A percentile compares a stretch with the other conserved stretches of the same genome.
Evolutionary conservation across 2,113 vertebrate species (phyloP).

Genomic region (Apteryx mantelli): DNA sequence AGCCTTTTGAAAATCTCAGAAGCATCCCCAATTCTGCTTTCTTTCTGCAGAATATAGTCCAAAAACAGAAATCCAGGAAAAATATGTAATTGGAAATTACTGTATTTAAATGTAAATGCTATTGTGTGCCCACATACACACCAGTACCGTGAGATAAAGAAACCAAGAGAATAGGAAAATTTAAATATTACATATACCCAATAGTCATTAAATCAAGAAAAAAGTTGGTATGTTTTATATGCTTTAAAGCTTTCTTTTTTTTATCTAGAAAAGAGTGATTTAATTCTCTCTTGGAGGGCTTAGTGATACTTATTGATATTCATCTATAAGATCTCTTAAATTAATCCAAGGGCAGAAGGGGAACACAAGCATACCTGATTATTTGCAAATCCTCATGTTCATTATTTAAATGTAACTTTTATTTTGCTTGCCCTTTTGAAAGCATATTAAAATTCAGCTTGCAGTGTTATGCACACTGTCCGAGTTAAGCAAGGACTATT

Average conservation of each 20-base stretch:
- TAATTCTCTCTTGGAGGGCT: fast-evolving
- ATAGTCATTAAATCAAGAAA: not conserved
- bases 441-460: not conserved
- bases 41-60: not conserved
- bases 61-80: not conserved
- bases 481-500: not conserved
- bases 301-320: not conserved
- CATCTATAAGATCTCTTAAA: not conserved
- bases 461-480: not conserved
- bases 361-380: not conserved
- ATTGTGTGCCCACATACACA: not conserved
- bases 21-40: not conserved
- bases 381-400: not conserved
- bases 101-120: not conserved
- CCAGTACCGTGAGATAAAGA: not conserved
- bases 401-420: not conserved
- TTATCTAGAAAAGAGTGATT: not conserved
- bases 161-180: not conserved
- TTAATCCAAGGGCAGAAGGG: not conserved
- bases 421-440: not conserved
- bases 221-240: not conserved
- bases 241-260: not conserved
- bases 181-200: not conserved
- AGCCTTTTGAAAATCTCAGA: not conserved
- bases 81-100: not conserved